These are phyloP conservation scores for Gari tellinella DNA, from an alignment of 2,888 invertebrate genomes.

Conservation along the genomic window DNA sequence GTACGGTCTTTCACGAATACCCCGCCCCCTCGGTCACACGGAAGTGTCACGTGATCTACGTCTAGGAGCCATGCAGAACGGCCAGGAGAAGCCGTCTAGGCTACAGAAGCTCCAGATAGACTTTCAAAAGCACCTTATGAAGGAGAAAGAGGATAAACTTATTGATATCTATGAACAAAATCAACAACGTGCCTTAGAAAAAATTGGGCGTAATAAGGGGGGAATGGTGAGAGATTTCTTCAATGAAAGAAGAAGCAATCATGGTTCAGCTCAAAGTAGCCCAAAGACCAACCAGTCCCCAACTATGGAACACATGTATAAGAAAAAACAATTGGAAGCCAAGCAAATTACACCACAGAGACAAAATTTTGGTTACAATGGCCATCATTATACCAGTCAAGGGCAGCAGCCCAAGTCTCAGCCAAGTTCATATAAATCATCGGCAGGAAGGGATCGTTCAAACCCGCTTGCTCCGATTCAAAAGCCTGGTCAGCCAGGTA, in stretches of 20 bases:
- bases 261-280: slow-evolving; percentile 40
- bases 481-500: slow-evolving; percentile 24
- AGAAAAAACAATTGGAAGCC: slow-evolving; percentile 48
- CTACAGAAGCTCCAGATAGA: slow-evolving; percentile 74
- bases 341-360: slow-evolving; percentile 4
- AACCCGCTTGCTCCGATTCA: slow-evolving; percentile 76
- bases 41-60: background rate
- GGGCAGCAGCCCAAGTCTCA: background rate
- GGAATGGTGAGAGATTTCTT: slow-evolving; percentile 67
- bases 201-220: slow-evolving; percentile 42
- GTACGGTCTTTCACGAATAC: slow-evolving; percentile 46
- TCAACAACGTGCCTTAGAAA: slow-evolving; percentile 65
- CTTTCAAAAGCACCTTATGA: slow-evolving; percentile 74
- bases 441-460: slow-evolving; percentile 70
- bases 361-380: slow-evolving; percentile 10
- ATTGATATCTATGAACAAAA: slow-evolving; percentile 73
- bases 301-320: slow-evolving; percentile 69
- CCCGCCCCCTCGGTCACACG: slow-evolving; percentile 24
- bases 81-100: slow-evolving; percentile 63
- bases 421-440: background rate
- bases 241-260: slow-evolving; percentile 61
- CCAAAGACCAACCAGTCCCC: slow-evolving; percentile 49
- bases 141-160: slow-evolving; percentile 78
- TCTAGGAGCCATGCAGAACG: slow-evolving; percentile 3
- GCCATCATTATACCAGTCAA: background rate